These are phyloP conservation scores for Gastracanthus pulcherrimus DNA, from an alignment of 2,888 invertebrate species.

Conservation along the genomic window DNA sequence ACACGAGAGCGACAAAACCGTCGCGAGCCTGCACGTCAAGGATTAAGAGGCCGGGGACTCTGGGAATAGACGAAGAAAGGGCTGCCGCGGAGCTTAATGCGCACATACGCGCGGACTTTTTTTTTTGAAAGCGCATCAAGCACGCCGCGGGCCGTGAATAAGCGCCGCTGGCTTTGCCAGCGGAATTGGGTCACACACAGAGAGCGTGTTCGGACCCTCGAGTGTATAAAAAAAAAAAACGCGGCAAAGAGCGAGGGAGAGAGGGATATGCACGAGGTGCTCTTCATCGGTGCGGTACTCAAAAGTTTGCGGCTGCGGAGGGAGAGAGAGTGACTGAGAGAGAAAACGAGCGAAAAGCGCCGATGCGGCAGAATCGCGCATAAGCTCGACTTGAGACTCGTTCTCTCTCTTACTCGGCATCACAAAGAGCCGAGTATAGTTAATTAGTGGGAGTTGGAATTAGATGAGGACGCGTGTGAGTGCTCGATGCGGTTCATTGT, in stretches of 20 bases:
- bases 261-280: background rate
- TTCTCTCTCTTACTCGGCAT: background rate
- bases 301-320: too few relatives aligned
- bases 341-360: background rate
- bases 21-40: background rate
- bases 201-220: slow-evolving; percentile 19
- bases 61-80: background rate
- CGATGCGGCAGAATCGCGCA: background rate
- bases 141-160: slow-evolving; percentile 23
- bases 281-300: slow-evolving; percentile 17
- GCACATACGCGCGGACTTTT: background rate
- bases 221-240: slow-evolving; percentile 21
- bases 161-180: background rate
- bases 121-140: slow-evolving; percentile 27
- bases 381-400: background rate
- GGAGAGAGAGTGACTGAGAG: background rate
- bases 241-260: background rate
- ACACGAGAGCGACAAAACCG: slow-evolving; percentile 9
- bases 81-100: background rate
- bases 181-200: slow-evolving; percentile 33
- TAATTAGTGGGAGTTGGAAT: background rate
- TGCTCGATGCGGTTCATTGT: background rate
- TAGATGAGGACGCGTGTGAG: background rate
- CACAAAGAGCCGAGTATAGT: background rate
- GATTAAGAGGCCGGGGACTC: slow-evolving; percentile 38